Evolutionary conservation across 2,888 invertebrate species (phyloP), one percentile per base, ranked within the genome.

Genomic region (Oegoconia quadripuncta): DNA sequence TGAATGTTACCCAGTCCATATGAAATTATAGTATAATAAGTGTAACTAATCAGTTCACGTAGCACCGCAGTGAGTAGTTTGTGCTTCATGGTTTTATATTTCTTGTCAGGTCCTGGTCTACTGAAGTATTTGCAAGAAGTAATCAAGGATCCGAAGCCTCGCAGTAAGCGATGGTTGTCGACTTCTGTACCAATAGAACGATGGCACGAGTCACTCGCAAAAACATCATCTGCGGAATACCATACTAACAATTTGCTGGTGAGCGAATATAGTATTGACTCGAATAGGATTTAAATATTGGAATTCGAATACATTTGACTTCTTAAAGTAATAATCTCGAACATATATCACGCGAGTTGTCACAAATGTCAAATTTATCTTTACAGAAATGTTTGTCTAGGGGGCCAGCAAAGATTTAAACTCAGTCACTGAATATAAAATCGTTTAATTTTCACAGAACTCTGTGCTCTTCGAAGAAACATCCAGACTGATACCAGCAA

Each of bases 391-490:
- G n/a, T n/a, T n/a, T n/a, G n/a, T n/a, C n/a, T n/a, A n/a, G n/a
- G n/a, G n/a, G n/a, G n/a, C n/a, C n/a, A n/a, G n/a, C n/a, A n/a
- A n/a, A n/a, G n/a, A n/a, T n/a, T n/a, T n/a, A n/a, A n/a, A n/a
- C n/a, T n/a, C 1, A 11, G 6, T 23, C n/a, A 4, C 3, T 4
- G 5, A 25, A 25, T 6, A 11, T 11, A 6, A 11, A 11, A 25
- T 25, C 4, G n/a, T 2, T 11, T 9, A 15, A 9, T 7, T 4
- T 8, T n/a, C 11, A 23, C 46, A 78, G 55, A 91, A 80, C 39
- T 89, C 92, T 3, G 93, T 93, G 0, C 72, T 91, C 2, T 95
- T 95, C 59, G 94, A 95, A 65, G 96, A 96, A 73, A 93, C 92
- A 0, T 79, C 93, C 4, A 84, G 79, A 34, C 86, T 93, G 57